Evolutionary conservation across 2,797 vertebrate species (phyloP).

Genomic region (Manis javanica): DNA sequence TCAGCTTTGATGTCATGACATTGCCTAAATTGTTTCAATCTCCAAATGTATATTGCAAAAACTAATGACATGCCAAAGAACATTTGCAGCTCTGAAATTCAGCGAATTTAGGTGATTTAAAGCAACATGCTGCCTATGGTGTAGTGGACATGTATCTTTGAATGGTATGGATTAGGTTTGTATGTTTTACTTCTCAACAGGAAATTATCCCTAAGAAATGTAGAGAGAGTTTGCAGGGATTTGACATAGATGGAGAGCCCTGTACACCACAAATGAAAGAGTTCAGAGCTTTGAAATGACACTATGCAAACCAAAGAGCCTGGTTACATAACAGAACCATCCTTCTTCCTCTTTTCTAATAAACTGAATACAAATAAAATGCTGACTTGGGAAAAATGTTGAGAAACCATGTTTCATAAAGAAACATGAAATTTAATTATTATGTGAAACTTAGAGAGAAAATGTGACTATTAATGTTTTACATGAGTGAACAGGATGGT

Average conservation of each 20-base stretch:
- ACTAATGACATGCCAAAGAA: slow-evolving; percentile 15
- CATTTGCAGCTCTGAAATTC: not conserved
- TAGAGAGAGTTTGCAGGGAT: slow-evolving; percentile 40
- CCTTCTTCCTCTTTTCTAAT: slow-evolving; percentile 58
- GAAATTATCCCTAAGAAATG: slow-evolving; percentile 67
- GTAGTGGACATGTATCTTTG: not conserved
- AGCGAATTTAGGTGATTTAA: slow-evolving; percentile 30
- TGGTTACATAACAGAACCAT: slow-evolving; percentile 68
- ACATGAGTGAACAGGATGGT: slow-evolving; percentile 61
- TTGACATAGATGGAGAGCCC: slow-evolving; percentile 74
- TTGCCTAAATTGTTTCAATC: slow-evolving; percentile 46
- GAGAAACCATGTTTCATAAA: slow-evolving; percentile 52
- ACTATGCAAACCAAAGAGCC: slow-evolving; percentile 62
- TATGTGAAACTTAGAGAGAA: slow-evolving; percentile 49
- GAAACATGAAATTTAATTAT: slow-evolving; percentile 78
- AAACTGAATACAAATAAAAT: slow-evolving; percentile 71
- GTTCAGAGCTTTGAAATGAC: slow-evolving; percentile 74
- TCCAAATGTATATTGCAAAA: slow-evolving; percentile 30
- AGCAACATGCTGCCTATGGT: not conserved
- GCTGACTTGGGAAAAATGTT: slow-evolving; percentile 69
- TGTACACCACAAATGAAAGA: slow-evolving; percentile 40
- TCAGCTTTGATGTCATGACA: not conserved
- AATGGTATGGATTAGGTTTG: slow-evolving; percentile 65
- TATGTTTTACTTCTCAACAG: slow-evolving; percentile 53
- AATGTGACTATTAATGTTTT: slow-evolving; percentile 70